Conservation (phyloP, 92 coral and sea anemone species). For the Palythoa caribaeorum region DNA sequence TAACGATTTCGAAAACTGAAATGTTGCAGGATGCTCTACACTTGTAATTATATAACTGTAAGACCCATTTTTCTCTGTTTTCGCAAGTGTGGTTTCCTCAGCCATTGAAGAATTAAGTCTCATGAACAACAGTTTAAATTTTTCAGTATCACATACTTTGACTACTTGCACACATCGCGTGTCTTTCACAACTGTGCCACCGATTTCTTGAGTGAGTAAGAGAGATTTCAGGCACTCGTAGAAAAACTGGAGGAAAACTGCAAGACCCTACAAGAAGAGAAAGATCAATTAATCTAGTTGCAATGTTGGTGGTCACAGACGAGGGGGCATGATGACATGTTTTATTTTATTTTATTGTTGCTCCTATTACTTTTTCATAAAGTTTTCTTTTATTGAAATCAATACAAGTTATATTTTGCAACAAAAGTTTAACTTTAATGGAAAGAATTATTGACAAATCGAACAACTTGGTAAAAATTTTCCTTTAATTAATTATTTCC, state of each 20-base stretch:
- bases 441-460: too few relatives aligned
- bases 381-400: too few relatives aligned
- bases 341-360: neutral
- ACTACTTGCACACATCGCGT: neutral
- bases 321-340: neutral
- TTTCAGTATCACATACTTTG: neutral
- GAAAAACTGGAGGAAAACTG: neutral
- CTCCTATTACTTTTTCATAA: too few relatives aligned
- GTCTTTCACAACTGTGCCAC: neutral
- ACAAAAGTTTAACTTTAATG: too few relatives aligned
- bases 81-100: neutral
- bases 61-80: neutral
- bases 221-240: neutral
- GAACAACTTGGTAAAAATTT: too few relatives aligned
- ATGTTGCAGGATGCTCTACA: neutral
- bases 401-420: too few relatives aligned
- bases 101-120: neutral
- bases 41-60: neutral
- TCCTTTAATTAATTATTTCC: too few relatives aligned
- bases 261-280: neutral
- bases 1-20: neutral
- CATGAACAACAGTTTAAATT: neutral
- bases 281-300: neutral
- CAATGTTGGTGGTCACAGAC: neutral
- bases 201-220: neutral